These are phyloP conservation scores for Virgularia gustaviana DNA, from an alignment of 92 coral and sea anemone genomes.

Conservation along the genomic window DNA sequence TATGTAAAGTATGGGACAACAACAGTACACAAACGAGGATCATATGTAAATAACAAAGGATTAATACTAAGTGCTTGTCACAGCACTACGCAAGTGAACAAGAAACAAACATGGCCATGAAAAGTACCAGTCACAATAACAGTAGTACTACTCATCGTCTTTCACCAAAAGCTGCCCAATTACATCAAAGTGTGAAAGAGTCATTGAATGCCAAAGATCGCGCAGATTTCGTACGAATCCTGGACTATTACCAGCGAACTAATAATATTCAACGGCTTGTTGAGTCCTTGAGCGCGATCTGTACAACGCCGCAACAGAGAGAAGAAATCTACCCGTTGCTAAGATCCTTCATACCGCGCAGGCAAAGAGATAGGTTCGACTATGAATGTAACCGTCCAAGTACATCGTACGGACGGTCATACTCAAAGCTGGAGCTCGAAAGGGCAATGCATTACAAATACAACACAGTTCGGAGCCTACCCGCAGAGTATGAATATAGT, in stretches of 20 bases:
- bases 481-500: not conserved
- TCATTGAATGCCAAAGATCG: constrained; percentile 72
- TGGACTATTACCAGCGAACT: constrained; percentile 74
- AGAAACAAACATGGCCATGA: constrained; percentile 1
- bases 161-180: constrained; percentile 25
- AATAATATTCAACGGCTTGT: constrained; percentile 70
- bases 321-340: constrained; percentile 76
- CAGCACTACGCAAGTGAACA: not conserved
- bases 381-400: constrained; percentile 55
- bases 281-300: constrained; percentile 57
- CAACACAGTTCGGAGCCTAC: constrained; percentile 30
- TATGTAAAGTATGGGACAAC: not conserved
- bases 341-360: constrained; percentile 67
- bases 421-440: constrained; percentile 51
- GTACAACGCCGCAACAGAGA: constrained; percentile 71
- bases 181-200: constrained; percentile 36
- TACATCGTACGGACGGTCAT: constrained; percentile 42
- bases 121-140: not conserved
- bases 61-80: not conserved
- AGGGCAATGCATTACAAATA: too few relatives aligned
- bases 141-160: constrained; percentile 8
- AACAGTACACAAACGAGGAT: constrained; percentile 12
- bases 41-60: not conserved
- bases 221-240: constrained; percentile 67
- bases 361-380: constrained; percentile 61